Conservation (phyloP, 1,140 invertebrate species). For the Caenorhabditis briggsae region DNA sequence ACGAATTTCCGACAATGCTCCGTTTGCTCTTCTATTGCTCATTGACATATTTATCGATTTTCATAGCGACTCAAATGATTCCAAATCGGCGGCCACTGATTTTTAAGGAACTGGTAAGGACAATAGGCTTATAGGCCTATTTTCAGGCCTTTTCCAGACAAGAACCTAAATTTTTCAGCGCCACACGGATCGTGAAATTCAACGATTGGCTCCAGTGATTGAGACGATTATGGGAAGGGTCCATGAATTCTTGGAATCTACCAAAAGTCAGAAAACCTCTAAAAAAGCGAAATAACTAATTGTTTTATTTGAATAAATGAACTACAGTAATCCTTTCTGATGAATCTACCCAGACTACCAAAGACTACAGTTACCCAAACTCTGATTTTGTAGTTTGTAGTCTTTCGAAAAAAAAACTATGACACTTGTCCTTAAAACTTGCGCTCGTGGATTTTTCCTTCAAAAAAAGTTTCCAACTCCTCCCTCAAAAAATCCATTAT, state of each 20-base stretch:
- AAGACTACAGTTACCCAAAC: too few relatives aligned
- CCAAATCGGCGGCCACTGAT: background rate
- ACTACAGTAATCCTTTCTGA: background rate
- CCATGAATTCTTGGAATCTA: background rate
- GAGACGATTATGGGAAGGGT: constrained; percentile 36
- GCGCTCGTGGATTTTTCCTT: too few relatives aligned
- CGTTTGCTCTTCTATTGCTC: constrained; percentile 30
- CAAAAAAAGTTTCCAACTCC: too few relatives aligned
- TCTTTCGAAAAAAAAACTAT: too few relatives aligned
- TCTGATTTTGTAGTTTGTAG: too few relatives aligned
- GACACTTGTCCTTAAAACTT: too few relatives aligned
- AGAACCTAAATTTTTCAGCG: too few relatives aligned
- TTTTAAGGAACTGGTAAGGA: background rate
- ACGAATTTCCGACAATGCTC: constrained; percentile 23
- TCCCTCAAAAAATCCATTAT: background rate
- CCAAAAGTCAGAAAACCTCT: background rate
- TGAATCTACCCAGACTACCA: background rate
- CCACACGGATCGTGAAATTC: constrained; percentile 10
- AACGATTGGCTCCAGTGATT: constrained; percentile 5
- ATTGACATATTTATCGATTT: background rate
- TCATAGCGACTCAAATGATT: background rate
- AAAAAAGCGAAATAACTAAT: background rate
- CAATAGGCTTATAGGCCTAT: background rate
- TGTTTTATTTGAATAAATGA: background rate
- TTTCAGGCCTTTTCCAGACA: too few relatives aligned